phyloP scores from a whole-genome alignment of 2,888 invertebrate genomes.

The Trissoscelio sp. region DNA sequence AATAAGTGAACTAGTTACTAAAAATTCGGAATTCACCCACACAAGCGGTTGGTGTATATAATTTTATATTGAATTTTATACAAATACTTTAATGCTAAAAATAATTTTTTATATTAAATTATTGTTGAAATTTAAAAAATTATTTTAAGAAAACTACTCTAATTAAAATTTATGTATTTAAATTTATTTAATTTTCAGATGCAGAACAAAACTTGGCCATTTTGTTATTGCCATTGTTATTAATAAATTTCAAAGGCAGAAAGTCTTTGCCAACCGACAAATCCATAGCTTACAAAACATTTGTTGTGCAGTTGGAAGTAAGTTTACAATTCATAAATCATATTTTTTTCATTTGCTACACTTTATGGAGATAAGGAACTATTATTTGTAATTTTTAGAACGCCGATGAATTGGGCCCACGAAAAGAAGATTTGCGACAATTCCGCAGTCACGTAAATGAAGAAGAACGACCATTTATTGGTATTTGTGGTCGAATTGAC shows the following conservation, averaged over 20 bases:
- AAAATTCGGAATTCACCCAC: background rate
- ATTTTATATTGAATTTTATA: background rate
- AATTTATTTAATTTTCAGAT: conserved; percentile 16
- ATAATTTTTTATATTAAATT: background rate
- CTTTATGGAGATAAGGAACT: too few relatives aligned
- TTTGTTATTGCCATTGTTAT: conserved; percentile 14
- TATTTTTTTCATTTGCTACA: too few relatives aligned
- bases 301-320: conserved; percentile 27
- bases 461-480: conserved; percentile 24
- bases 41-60: background rate
- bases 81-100: background rate
- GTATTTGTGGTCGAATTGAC: conserved; percentile 10
- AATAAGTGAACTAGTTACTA: background rate
- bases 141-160: conserved; percentile 5
- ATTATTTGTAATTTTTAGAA: conserved; percentile 5
- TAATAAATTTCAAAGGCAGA: conserved; percentile 34
- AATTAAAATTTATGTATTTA: too few relatives aligned
- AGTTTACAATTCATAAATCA: too few relatives aligned
- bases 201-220: conserved; percentile 21
- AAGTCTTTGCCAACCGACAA: conserved; percentile 3
- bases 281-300: conserved; percentile 17
- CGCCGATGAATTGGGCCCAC: background rate
- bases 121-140: too few relatives aligned
- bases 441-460: conserved; percentile 15
- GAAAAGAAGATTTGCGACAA: background rate